Evolutionary conservation across 2,888 invertebrate species (phyloP).

Genomic region (Linnaemya tessellans): DNA sequence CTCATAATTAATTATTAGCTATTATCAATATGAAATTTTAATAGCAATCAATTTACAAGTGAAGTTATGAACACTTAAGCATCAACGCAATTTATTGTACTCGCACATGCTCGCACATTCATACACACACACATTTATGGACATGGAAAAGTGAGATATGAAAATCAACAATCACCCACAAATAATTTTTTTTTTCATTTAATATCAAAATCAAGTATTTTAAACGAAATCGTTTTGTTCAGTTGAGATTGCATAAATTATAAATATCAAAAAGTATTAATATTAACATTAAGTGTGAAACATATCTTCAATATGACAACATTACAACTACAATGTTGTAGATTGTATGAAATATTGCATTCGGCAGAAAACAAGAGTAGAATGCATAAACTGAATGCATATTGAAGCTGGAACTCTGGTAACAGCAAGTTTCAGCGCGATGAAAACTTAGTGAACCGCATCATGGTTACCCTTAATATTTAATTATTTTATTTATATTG

Average conservation of each 20-base stretch:
- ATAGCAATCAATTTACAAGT: constrained; percentile 11
- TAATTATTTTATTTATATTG: background rate
- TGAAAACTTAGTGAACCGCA: background rate
- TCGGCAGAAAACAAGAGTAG: background rate
- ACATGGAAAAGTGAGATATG: background rate
- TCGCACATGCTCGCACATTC: too few species aligned
- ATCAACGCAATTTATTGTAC: constrained; percentile 10
- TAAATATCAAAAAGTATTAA: background rate
- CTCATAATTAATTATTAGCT: constrained; percentile 34
- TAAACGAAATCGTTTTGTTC: constrained; percentile 15
- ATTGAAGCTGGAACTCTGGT: background rate
- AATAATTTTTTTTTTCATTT: background rate
- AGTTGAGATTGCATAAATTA: constrained; percentile 8
- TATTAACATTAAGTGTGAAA: constrained; percentile 33
- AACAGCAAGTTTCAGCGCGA: background rate
- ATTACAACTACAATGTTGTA: constrained; percentile 9
- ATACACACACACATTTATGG: background rate
- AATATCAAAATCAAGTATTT: constrained; percentile 5
- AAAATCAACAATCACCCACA: background rate
- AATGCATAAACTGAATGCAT: background rate
- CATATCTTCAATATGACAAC: constrained; percentile 23
- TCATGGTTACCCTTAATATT: background rate
- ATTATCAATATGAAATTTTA: constrained; percentile 10
- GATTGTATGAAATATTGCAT: constrained; percentile 7
- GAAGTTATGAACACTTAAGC: constrained; percentile 1